phyloP scores from a whole-genome alignment of 37 sponge, comb jelly and placozoan species.

The Aplysina aerophoba region DNA sequence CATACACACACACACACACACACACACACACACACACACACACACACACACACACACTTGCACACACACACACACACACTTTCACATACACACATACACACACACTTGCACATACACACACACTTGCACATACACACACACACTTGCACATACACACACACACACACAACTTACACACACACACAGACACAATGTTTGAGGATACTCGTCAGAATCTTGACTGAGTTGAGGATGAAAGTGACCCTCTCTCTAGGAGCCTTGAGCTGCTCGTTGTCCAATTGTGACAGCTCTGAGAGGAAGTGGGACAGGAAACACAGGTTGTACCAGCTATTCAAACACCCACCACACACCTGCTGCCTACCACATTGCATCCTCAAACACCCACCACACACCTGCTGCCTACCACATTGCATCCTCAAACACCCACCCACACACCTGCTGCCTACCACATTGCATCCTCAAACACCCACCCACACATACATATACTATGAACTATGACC shows the following conservation, averaged over 20 bases:
- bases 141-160: slow-evolving; percentile 5
- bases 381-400: no score
- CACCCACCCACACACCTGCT: no score
- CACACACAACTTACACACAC: slow-evolving; percentile 11
- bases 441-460: no score
- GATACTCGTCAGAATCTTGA: slow-evolving; percentile 72
- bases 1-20: background rate
- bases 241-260: slow-evolving; percentile 72
- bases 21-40: slow-evolving; percentile 7
- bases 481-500: no score
- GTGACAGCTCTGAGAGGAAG: background rate
- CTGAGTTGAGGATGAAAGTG: slow-evolving; percentile 62
- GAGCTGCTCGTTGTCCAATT: slow-evolving; percentile 12
- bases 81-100: background rate
- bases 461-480: no score
- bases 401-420: no score
- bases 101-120: no score
- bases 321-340: no score
- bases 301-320: background rate
- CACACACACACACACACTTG: slow-evolving; percentile 34
- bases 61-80: slow-evolving; percentile 3
- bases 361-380: no score
- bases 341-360: no score
- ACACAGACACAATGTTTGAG: background rate
- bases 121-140: no score